These are phyloP conservation scores for Serranus cabrilla DNA, from an alignment of 2,797 vertebrate species.

Conservation along the genomic window DNA sequence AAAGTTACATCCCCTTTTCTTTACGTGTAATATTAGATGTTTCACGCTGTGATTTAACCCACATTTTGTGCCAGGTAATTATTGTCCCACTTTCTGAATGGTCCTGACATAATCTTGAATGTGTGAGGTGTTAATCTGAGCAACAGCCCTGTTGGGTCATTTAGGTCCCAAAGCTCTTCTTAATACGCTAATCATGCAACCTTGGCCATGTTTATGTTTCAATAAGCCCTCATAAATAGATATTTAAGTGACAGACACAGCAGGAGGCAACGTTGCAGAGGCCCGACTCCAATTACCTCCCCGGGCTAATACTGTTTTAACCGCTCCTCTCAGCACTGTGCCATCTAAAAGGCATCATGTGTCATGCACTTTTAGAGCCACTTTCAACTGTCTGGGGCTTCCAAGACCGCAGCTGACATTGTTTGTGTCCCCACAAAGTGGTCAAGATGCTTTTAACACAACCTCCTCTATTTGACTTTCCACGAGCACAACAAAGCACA, in stretches of 20 bases:
- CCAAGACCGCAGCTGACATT: conserved; percentile 64
- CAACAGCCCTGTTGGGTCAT: conserved; percentile 44
- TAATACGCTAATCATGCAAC: conserved; percentile 48
- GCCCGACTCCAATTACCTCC: conserved; percentile 59
- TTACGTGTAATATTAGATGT: not conserved
- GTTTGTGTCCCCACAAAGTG: conserved; percentile 80
- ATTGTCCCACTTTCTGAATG: conserved; percentile 20
- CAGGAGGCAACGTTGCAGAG: conserved; percentile 39
- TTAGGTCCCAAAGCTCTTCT: conserved; percentile 48
- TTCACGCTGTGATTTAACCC: conserved; percentile 7
- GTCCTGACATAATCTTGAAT: conserved; percentile 33
- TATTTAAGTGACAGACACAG: conserved; percentile 67
- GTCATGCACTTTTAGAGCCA: conserved; percentile 62
- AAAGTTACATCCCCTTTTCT: conserved; percentile 4
- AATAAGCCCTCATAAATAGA: conserved; percentile 64
- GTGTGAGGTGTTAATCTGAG: conserved; percentile 47
- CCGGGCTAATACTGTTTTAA: conserved; percentile 65
- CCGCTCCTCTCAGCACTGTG: conserved; percentile 52
- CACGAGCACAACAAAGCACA: conserved; percentile 79
- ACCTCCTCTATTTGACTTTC: conserved; percentile 82
- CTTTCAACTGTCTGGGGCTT: conserved; percentile 68
- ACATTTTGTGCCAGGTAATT: conserved; percentile 29
- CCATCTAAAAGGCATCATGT: conserved; percentile 56
- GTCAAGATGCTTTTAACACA: conserved; percentile 82
- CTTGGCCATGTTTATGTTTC: conserved; percentile 60